Percentiles rank a stretch among this genome's conserved stretches.
Conservation (phyloP, 1,140 invertebrate genomes). For the Drosophila pandora region DNA sequence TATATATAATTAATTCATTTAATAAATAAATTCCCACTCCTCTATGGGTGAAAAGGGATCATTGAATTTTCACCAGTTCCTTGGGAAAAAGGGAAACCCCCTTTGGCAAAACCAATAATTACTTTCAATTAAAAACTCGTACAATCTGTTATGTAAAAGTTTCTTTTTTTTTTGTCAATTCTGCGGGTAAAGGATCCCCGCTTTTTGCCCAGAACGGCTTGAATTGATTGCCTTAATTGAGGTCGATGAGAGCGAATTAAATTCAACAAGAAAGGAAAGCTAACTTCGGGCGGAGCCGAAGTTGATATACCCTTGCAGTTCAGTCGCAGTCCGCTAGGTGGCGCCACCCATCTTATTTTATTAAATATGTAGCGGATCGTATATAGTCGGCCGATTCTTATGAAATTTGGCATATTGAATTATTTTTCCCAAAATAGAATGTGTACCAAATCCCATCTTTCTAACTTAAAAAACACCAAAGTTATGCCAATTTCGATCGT, state of each 20-base stretch:
- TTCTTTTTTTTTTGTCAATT: constrained; percentile 15
- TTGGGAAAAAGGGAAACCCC: constrained; percentile 70
- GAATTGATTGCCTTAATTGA: constrained; percentile 68
- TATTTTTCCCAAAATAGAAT: no score
- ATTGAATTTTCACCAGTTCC: constrained; percentile 46
- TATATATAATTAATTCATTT: background rate
- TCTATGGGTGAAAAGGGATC: constrained; percentile 65
- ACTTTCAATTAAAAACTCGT: constrained; percentile 60
- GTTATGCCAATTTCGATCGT: no score
- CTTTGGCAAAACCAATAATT: constrained; percentile 41
- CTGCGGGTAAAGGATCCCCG: constrained; percentile 70
- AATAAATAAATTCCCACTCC: background rate
- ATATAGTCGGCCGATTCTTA: no score
- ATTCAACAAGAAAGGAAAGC: no score
- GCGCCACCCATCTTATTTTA: no score
- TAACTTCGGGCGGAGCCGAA: no score
- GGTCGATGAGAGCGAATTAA: constrained; percentile 39
- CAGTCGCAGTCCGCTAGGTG: no score
- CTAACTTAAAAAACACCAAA: no score
- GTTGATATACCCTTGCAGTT: no score
- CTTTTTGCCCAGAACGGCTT: background rate
- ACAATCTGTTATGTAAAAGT: constrained; percentile 24
- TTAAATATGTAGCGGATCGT: no score
- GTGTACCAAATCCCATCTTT: no score
- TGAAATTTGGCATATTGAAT: no score